Percentiles rank a stretch among this genome's conserved stretches.
Evolutionary conservation across 30 jellyfish, hydroid and myxozoan genomes (phyloP).

Genomic region (Morbakka virulenta): DNA sequence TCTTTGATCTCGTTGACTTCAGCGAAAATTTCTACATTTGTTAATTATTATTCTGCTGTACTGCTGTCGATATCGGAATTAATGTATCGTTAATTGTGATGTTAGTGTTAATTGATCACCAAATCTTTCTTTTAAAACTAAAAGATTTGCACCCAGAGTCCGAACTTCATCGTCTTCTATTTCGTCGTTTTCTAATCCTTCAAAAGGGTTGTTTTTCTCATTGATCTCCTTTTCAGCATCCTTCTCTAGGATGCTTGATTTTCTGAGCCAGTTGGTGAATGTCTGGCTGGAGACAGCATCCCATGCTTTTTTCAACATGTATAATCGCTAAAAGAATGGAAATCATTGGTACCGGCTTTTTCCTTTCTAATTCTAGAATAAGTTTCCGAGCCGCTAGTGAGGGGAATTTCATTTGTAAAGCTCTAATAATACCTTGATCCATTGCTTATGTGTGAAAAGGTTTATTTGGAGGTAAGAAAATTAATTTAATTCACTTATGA

Average conservation of each 20-base stretch:
- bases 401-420: too few species aligned
- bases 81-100: neutral
- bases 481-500: too few species aligned
- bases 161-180: conserved; percentile 1
- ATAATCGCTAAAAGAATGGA: neutral
- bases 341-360: neutral
- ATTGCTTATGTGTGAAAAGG: too few species aligned
- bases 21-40: too few species aligned
- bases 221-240: conserved; percentile 13
- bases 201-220: neutral
- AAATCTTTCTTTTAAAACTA: too few species aligned
- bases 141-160: conserved; percentile 1
- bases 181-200: neutral
- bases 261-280: conserved; percentile 13
- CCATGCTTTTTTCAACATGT: neutral
- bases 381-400: too few species aligned
- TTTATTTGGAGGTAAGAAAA: too few species aligned
- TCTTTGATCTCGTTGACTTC: too few species aligned
- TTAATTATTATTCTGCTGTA: too few species aligned
- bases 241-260: neutral
- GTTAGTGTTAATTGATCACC: neutral
- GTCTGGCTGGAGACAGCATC: conserved; percentile 11
- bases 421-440: too few species aligned
- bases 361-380: too few species aligned
- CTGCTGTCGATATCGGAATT: too few species aligned